A percentile compares a stretch with the other conserved stretches of the same genome.
Evolutionary conservation across 2,888 invertebrate genomes (phyloP).

Genomic region (Sicus ferrugineus): DNA sequence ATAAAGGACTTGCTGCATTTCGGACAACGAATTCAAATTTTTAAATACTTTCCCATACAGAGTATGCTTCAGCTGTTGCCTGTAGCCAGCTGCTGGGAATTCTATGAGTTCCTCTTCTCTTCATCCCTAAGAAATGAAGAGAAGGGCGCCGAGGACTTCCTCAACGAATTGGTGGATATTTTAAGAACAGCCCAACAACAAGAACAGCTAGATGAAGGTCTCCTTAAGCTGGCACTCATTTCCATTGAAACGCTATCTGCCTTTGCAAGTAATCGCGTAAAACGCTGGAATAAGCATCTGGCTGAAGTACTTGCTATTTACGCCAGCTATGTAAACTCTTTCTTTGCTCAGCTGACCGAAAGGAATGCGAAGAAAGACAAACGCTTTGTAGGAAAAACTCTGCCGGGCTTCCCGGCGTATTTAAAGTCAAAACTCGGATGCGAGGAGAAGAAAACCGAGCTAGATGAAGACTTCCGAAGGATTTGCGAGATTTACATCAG

Average conservation of each 20-base stretch:
- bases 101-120: constrained; percentile 56
- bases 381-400: constrained; percentile 55
- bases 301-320: constrained; percentile 43
- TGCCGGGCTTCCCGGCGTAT: constrained; percentile 47
- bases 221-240: constrained; percentile 50
- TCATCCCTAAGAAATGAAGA: constrained; percentile 47
- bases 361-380: constrained; percentile 48
- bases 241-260: constrained; percentile 53
- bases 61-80: constrained; percentile 52
- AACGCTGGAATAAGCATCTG: constrained; percentile 46
- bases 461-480: constrained; percentile 56
- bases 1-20: constrained; percentile 58
- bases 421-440: constrained; percentile 42
- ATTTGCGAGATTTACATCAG: constrained; percentile 62
- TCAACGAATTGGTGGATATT: constrained; percentile 45
- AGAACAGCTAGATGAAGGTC: constrained; percentile 41
- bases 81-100: constrained; percentile 43
- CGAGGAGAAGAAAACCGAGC: constrained; percentile 15
- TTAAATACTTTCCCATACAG: constrained; percentile 49
- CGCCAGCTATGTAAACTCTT: constrained; percentile 39
- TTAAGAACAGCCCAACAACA: constrained; percentile 37
- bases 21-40: constrained; percentile 54
- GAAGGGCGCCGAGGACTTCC: constrained; percentile 49
- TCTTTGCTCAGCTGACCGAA: constrained; percentile 42
- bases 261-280: constrained; percentile 44